These are phyloP conservation scores for Acanthaster planci DNA, from an alignment of 35 echinoderm and acorn worm genomes.

Conservation along the genomic window DNA sequence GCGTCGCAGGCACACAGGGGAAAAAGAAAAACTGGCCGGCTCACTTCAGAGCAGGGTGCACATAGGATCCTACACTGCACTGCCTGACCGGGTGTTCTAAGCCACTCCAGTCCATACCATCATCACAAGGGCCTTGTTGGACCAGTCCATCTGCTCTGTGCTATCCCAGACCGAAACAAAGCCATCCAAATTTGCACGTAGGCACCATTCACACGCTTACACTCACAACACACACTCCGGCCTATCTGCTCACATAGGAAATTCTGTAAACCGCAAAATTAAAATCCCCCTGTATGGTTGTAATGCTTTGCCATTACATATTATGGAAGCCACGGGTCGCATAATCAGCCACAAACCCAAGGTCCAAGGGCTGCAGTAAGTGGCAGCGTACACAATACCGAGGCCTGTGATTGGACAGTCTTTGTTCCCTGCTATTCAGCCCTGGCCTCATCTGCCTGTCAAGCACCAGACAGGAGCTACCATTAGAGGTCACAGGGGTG, in stretches of 20 bases:
- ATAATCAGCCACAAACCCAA: constrained; percentile 12
- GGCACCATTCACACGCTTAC: background rate
- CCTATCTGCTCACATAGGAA: too few species aligned
- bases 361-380: constrained; percentile 24
- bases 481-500: constrained; percentile 53
- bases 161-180: constrained; percentile 6
- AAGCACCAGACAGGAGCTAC: constrained; percentile 57
- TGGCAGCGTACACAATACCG: constrained; percentile 22
- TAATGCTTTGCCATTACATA: background rate
- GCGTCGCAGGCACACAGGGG: background rate
- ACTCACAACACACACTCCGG: background rate
- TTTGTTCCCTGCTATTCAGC: constrained; percentile 56
- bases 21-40: background rate
- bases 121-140: constrained; percentile 1
- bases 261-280: constrained; percentile 17
- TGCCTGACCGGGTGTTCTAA: background rate
- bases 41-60: background rate
- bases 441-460: constrained; percentile 44
- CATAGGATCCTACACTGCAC: constrained; percentile 11
- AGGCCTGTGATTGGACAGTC: constrained; percentile 46
- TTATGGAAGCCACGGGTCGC: constrained; percentile 16
- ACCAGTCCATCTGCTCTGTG: background rate
- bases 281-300: background rate
- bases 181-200: constrained; percentile 17
- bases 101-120: background rate